These are phyloP conservation scores for Falco novaeseelandiae DNA, from an alignment of 2,797 vertebrate species.

Conservation along the genomic window DNA sequence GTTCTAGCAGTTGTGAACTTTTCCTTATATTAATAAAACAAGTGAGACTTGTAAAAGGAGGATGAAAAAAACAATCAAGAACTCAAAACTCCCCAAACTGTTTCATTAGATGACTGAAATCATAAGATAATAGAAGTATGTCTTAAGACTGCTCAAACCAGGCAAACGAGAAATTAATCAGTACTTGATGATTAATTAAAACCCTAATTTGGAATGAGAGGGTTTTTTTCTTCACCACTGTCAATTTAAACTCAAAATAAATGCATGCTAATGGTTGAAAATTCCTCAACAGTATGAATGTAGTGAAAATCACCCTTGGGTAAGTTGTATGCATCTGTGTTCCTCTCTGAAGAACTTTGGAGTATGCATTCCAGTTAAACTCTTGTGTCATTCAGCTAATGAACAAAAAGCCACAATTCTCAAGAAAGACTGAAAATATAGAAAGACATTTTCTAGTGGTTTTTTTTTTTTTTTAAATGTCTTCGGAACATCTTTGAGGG, in stretches of 20 bases:
- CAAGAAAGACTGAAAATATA: neutral
- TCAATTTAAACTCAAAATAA: neutral
- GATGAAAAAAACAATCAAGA: neutral
- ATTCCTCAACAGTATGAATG: neutral
- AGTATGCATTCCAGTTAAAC: neutral
- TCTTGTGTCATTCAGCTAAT: neutral
- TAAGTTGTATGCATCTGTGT: fast-evolving
- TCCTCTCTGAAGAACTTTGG: neutral
- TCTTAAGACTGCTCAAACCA: neutral
- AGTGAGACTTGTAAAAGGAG: neutral
- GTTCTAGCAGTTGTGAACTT: neutral
- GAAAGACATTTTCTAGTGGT: neutral
- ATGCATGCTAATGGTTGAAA: neutral
- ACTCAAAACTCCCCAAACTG: neutral
- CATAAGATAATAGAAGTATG: neutral
- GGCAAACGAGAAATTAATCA: neutral
- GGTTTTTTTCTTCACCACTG: neutral
- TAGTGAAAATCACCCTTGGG: neutral
- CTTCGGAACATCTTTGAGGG: neutral
- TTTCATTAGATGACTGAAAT: neutral
- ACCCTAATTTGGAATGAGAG: neutral
- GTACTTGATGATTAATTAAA: neutral
- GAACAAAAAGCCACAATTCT: neutral
- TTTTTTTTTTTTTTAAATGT: neutral
- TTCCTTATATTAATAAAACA: neutral